A percentile compares a stretch with the other conserved stretches of the same genome.
These are phyloP conservation scores for Aricia agestis DNA, from an alignment of 1,140 invertebrate genomes.

Conservation along the genomic window DNA sequence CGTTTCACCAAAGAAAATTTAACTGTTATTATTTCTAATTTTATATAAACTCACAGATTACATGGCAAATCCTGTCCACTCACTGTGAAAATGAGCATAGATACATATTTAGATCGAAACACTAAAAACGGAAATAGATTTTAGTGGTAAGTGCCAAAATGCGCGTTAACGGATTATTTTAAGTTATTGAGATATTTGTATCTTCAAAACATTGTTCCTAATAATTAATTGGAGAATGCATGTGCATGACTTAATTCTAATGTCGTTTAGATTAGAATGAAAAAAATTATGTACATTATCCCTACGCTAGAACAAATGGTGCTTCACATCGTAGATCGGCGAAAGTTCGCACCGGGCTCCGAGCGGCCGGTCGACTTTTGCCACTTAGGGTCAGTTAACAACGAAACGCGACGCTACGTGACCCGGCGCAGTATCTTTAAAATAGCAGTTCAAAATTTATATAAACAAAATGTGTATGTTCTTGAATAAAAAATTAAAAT, in stretches of 20 bases:
- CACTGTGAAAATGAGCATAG: conserved; percentile 6
- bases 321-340: conserved; percentile 70
- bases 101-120: conserved; percentile 2
- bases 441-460: too few relatives aligned
- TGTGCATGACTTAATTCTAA: conserved; percentile 66
- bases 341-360: conserved; percentile 35
- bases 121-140: conserved; percentile 23
- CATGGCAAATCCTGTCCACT: background rate
- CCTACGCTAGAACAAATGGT: conserved; percentile 75
- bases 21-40: conserved; percentile 32
- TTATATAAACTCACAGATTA: conserved; percentile 1
- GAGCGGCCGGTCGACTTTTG: conserved; percentile 37
- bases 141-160: conserved; percentile 69
- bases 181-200: conserved; percentile 63
- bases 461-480: too few relatives aligned
- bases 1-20: conserved; percentile 58
- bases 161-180: conserved; percentile 56
- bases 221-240: conserved; percentile 62
- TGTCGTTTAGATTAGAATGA: conserved; percentile 65
- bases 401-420: too few relatives aligned
- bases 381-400: conserved; percentile 31
- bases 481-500: too few relatives aligned
- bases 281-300: conserved; percentile 70
- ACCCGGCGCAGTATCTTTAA: too few relatives aligned
- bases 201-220: conserved; percentile 73